Evolutionary conservation across 2,113 vertebrate species (phyloP).

Genomic region (Poecile atricapillus): DNA sequence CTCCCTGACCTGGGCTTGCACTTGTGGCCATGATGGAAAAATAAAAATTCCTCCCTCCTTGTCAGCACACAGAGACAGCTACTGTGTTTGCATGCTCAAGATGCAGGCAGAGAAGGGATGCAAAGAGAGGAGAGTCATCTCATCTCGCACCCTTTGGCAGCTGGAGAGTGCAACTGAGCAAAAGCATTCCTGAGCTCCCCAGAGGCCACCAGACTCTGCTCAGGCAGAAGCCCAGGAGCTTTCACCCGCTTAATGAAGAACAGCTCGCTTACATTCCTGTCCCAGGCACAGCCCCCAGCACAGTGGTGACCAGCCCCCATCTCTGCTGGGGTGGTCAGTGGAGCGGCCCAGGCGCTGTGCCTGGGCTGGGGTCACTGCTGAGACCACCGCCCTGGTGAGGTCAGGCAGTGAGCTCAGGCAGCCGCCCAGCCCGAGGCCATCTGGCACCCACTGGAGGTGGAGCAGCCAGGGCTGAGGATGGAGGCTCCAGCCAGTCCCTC

Average conservation of each 20-base stretch:
- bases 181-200: slow-evolving; percentile 1
- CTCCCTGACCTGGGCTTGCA: background rate
- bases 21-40: background rate
- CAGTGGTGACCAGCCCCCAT: fast-evolving
- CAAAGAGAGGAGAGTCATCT: background rate
- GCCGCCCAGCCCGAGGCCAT: background rate
- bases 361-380: background rate
- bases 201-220: background rate
- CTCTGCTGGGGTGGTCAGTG: background rate
- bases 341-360: background rate
- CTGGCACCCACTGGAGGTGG: background rate
- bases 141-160: slow-evolving; percentile 2
- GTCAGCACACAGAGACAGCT: background rate
- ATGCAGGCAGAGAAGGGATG: background rate
- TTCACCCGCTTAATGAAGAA: background rate
- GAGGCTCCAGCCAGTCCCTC: background rate
- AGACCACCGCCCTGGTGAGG: slow-evolving; percentile 41
- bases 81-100: background rate
- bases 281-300: background rate
- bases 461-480: slow-evolving; percentile 5
- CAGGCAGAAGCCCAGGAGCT: background rate
- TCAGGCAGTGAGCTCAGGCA: slow-evolving; percentile 51
- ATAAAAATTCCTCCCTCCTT: background rate
- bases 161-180: background rate
- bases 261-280: background rate